phyloP scores from a whole-genome alignment of 2,797 vertebrate species.

The Urophycis tenuis region DNA sequence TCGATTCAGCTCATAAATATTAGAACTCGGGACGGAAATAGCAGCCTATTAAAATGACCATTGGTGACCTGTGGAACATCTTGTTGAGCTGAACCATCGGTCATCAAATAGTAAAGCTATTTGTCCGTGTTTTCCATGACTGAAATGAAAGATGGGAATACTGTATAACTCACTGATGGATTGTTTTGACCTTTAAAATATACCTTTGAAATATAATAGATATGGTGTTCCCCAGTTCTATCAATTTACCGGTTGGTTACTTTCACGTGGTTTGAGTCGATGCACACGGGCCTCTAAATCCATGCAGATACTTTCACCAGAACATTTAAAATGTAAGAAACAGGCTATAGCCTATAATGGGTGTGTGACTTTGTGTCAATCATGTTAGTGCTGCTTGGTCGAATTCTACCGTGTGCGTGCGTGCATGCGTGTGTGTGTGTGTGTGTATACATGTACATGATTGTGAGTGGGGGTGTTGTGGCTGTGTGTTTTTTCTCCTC shows the following conservation, averaged over 20 bases:
- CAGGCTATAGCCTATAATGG: background rate
- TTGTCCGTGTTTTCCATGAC: background rate
- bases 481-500: background rate
- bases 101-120: background rate
- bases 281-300: background rate
- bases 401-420: background rate
- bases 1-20: background rate
- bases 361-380: background rate
- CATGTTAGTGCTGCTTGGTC: background rate
- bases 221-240: background rate
- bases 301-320: background rate
- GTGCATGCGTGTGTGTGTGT: background rate
- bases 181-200: background rate
- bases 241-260: background rate
- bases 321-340: background rate
- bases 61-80: constrained; percentile 2
- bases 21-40: background rate
- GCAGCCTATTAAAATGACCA: background rate
- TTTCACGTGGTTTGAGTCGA: background rate
- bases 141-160: background rate
- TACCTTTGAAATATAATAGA: background rate
- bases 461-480: constrained; percentile 11
- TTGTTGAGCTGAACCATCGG: background rate
- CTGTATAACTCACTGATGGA: background rate
- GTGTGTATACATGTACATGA: background rate